Evolutionary conservation across 2,797 vertebrate species (phyloP).

Genomic region (Sebastolobus alascanus): DNA sequence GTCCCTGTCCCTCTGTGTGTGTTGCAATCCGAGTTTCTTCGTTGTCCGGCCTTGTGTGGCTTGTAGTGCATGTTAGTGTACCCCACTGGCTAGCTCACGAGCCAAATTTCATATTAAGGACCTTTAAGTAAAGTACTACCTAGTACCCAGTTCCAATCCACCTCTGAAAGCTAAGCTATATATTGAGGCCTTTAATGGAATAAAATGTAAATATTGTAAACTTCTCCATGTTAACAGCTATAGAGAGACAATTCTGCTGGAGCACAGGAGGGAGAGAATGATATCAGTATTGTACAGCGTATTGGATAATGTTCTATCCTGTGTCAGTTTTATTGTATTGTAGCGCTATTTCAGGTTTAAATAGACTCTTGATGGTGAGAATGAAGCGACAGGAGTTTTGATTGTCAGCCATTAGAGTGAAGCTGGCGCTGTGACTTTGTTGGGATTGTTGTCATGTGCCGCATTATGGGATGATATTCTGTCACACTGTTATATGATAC

Average conservation of each 20-base stretch:
- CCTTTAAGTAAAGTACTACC: neutral
- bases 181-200: no score
- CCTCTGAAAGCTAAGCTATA: no score
- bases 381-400: slow-evolving; percentile 5
- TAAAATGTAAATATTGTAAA: neutral
- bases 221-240: neutral
- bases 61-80: no score
- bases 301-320: neutral
- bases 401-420: slow-evolving; percentile 13
- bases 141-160: no score
- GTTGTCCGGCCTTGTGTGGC: no score
- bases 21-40: no score
- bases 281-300: neutral
- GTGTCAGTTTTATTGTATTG: neutral
- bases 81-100: rapidly evolving
- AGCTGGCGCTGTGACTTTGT: slow-evolving; percentile 35
- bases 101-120: neutral
- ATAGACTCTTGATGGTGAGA: slow-evolving; percentile 21
- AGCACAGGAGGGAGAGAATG: neutral
- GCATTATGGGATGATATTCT: neutral
- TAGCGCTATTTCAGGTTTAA: slow-evolving; percentile 10
- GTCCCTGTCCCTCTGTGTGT: no score
- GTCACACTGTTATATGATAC: slow-evolving; percentile 11
- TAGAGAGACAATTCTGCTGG: neutral
- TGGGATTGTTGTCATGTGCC: slow-evolving; percentile 35